phyloP scores from a whole-genome alignment of 2,797 vertebrate species.

The Centroberyx gerrardi region DNA sequence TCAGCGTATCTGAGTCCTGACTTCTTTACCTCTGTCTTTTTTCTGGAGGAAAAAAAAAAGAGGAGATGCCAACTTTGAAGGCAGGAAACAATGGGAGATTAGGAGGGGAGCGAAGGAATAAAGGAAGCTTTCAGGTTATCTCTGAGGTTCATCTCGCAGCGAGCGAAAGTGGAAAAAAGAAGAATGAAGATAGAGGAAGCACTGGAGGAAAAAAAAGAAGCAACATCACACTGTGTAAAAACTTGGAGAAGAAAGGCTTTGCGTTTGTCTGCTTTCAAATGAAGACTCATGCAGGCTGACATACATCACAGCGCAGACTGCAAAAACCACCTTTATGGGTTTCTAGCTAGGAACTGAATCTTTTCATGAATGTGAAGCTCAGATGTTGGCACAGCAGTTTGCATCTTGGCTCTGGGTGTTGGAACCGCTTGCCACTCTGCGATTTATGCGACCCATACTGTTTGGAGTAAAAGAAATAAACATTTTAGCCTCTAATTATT shows the following conservation, averaged over 20 bases:
- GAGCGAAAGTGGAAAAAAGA: not conserved
- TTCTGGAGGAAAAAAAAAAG: slow-evolving; percentile 33
- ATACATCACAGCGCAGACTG: slow-evolving; percentile 19
- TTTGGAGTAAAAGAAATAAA: slow-evolving; percentile 7
- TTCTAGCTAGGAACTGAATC: slow-evolving; percentile 11
- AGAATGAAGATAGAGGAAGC: slow-evolving; percentile 1
- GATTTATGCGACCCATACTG: slow-evolving; percentile 45
- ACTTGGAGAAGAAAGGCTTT: slow-evolving; percentile 13
- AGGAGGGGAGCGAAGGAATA: slow-evolving; percentile 51
- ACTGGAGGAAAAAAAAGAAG: not conserved
- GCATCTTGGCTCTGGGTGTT: slow-evolving; percentile 29
- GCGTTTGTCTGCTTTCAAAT: slow-evolving; percentile 18
- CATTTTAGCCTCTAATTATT: slow-evolving; percentile 72
- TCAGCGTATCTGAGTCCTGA: slow-evolving; percentile 31
- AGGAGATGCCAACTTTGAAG: slow-evolving; percentile 63
- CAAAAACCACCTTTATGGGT: slow-evolving; percentile 27
- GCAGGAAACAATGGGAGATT: slow-evolving; percentile 57
- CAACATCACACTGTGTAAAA: not conserved
- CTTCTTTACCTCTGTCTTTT: slow-evolving; percentile 15
- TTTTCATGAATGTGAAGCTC: slow-evolving; percentile 21
- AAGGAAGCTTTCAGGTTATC: slow-evolving; percentile 59
- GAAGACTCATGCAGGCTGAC: slow-evolving; percentile 21
- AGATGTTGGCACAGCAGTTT: slow-evolving; percentile 25
- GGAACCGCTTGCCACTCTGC: slow-evolving; percentile 22
- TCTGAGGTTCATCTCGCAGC: slow-evolving; percentile 46